phyloP scores from a whole-genome alignment of 2,797 vertebrate species.

The Propithecus deckenii region DNA sequence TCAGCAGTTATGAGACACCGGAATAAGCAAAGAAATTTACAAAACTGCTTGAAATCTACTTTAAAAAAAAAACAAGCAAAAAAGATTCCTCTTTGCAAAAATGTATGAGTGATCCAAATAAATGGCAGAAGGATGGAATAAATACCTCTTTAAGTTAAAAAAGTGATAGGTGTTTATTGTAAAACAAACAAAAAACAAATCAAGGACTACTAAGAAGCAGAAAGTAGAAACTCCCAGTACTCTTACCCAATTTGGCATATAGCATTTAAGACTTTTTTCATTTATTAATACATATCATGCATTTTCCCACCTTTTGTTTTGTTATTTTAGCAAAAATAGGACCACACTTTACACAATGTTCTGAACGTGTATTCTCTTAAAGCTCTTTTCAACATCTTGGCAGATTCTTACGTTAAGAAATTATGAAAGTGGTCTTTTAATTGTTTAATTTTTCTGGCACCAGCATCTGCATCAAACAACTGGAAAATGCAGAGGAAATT shows the following conservation, averaged over 20 bases:
- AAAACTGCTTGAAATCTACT: background rate
- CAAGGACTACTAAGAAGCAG: background rate
- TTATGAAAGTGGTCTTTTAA: background rate
- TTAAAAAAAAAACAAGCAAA: background rate
- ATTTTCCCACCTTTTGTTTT: background rate
- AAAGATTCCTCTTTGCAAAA: background rate
- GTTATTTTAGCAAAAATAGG: conserved; percentile 22
- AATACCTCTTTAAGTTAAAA: background rate
- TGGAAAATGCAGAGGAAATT: background rate
- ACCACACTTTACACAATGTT: background rate
- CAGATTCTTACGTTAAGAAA: conserved; percentile 2
- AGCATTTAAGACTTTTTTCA: background rate
- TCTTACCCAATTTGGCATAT: background rate
- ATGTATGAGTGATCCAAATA: background rate
- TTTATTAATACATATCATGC: too few species aligned
- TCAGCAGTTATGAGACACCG: background rate
- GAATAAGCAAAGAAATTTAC: background rate
- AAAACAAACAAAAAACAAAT: background rate
- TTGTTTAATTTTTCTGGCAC: background rate
- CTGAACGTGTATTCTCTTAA: background rate
- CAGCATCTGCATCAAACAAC: background rate
- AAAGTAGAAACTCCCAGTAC: background rate
- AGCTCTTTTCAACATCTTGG: background rate
- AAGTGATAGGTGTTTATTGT: background rate
- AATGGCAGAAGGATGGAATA: background rate